A percentile compares a stretch with the other conserved stretches of the same genome.
Conservation (phyloP, 2,888 invertebrate species). For the Eretmocerus hayati region DNA sequence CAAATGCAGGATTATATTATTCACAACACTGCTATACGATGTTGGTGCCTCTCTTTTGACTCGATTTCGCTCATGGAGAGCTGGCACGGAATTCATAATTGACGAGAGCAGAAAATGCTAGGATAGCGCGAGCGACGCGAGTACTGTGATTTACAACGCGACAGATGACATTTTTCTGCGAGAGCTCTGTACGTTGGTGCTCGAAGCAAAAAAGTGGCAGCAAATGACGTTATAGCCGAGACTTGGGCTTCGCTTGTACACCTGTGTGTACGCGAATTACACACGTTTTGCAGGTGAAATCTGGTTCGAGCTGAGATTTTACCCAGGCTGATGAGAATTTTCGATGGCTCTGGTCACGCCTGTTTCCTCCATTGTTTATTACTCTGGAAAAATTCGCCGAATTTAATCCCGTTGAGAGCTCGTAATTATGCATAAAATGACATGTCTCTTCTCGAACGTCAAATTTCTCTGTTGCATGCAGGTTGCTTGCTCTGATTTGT, state of each 20-base stretch:
- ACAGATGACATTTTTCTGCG: conserved; percentile 7
- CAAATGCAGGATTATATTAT: no score
- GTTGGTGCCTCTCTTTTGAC: no score
- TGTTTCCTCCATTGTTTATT: not conserved
- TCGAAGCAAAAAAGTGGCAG: conserved; percentile 11
- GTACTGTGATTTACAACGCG: conserved; percentile 17
- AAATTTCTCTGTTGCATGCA: no score
- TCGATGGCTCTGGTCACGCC: conserved; percentile 11
- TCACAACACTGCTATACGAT: no score
- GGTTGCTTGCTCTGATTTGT: no score
- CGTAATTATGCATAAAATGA: no score
- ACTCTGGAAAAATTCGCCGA: no score
- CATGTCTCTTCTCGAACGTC: no score
- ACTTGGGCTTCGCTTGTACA: no score
- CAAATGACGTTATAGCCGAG: conserved; percentile 18
- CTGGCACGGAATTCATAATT: conserved; percentile 23
- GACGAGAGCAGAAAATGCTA: conserved; percentile 14
- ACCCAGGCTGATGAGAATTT: conserved; percentile 15
- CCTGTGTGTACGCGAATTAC: no score
- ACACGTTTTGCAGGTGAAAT: conserved; percentile 19
- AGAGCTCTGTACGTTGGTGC: no score
- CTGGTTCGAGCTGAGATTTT: conserved; percentile 19
- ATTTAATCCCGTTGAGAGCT: no score
- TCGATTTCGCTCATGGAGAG: conserved; percentile 10
- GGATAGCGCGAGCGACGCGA: conserved; percentile 15